Conservation (phyloP, 2,797 vertebrate genomes). For the Lateolabrax maculatus region DNA sequence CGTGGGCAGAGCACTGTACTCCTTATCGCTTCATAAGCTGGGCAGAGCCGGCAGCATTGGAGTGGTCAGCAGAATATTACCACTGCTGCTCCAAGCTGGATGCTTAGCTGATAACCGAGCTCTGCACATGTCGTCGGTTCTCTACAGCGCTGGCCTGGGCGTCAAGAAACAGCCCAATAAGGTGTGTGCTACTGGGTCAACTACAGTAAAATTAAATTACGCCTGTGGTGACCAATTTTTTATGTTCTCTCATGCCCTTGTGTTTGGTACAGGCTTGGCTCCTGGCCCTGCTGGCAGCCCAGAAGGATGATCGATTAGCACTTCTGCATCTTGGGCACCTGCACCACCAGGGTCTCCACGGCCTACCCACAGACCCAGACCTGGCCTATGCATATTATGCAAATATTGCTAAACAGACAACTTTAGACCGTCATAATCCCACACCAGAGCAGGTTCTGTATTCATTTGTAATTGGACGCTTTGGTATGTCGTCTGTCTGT, state of each 20-base stretch:
- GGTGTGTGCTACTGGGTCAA: conserved; percentile 68
- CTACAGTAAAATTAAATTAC: background rate
- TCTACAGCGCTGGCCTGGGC: conserved; percentile 83
- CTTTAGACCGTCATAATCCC: conserved; percentile 74
- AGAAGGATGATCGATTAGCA: conserved; percentile 83
- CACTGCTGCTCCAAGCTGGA: conserved; percentile 85
- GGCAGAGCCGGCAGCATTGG: conserved; percentile 38
- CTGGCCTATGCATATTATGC: conserved; percentile 88
- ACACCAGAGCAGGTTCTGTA: conserved; percentile 81
- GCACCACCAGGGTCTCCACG: conserved; percentile 81
- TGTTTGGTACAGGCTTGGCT: conserved; percentile 81
- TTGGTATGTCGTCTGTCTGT: background rate
- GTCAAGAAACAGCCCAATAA: conserved; percentile 75
- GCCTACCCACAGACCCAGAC: conserved; percentile 75
- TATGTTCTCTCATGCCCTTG: conserved; percentile 17
- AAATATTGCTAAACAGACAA: conserved; percentile 86
- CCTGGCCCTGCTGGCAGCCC: conserved; percentile 84
- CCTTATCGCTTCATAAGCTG: conserved; percentile 75
- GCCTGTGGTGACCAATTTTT: conserved; percentile 6
- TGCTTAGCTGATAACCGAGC: conserved; percentile 83
- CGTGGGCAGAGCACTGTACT: conserved; percentile 80
- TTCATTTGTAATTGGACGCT: background rate
- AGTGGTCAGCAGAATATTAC: conserved; percentile 71
- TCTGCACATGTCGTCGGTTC: conserved; percentile 82
- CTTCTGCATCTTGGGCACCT: conserved; percentile 85